Conservation (phyloP, 2,888 invertebrate genomes). For the Apamea monoglypha region DNA sequence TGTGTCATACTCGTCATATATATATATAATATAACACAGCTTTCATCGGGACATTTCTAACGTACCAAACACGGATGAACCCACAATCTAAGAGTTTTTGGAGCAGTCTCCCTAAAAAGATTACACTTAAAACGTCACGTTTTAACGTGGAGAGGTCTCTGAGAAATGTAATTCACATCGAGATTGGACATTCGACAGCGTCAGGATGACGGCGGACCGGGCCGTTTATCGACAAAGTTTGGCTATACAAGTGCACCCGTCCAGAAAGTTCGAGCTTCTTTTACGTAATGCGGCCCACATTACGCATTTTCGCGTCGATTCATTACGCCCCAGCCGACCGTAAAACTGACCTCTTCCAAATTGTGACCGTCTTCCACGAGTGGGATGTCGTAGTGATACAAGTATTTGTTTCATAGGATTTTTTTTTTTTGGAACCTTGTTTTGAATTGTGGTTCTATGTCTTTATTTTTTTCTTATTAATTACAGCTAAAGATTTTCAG, state of each 20-base stretch:
- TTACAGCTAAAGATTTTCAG: background rate
- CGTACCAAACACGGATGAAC: background rate
- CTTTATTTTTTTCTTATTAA: background rate
- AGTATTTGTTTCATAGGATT: slow-evolving; percentile 5
- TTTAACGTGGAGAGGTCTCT: slow-evolving; percentile 55
- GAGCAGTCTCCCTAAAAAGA: slow-evolving; percentile 21
- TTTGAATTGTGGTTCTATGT: background rate
- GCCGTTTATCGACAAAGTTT: slow-evolving; percentile 82
- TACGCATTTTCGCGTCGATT: slow-evolving; percentile 80
- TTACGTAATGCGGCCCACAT: slow-evolving; percentile 82
- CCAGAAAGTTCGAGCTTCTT: slow-evolving; percentile 82
- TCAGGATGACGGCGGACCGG: slow-evolving; percentile 79
- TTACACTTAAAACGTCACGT: slow-evolving; percentile 68
- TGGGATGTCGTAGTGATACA: slow-evolving; percentile 45
- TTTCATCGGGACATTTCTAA: background rate
- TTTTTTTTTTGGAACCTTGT: background rate
- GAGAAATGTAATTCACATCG: slow-evolving; percentile 68
- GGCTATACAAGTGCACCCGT: slow-evolving; percentile 83
- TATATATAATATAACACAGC: background rate
- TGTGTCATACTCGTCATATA: background rate
- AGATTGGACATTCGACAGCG: slow-evolving; percentile 72
- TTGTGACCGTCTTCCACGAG: slow-evolving; percentile 62
- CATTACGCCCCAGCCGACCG: slow-evolving; percentile 76
- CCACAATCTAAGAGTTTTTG: background rate
- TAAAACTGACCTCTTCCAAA: slow-evolving; percentile 75